phyloP scores from a whole-genome alignment of 2,113 vertebrate species.

The Strix aluco region DNA sequence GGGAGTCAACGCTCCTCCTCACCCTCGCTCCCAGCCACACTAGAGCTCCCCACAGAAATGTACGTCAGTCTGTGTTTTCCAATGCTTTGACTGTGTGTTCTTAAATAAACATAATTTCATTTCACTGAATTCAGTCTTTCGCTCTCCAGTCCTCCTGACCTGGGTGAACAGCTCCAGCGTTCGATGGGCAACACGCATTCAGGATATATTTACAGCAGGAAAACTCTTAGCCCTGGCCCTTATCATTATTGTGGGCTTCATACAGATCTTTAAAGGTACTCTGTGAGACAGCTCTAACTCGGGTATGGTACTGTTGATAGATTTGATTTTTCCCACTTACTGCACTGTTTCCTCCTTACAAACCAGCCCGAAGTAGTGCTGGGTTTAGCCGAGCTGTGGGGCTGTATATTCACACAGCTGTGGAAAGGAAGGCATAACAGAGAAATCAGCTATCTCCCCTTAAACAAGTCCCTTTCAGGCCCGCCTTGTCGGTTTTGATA shows the following conservation, averaged over 20 bases:
- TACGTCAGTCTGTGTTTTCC: background rate
- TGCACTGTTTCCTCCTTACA: background rate
- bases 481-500: background rate
- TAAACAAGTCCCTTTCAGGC: background rate
- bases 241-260: constrained; percentile 90
- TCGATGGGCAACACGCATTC: constrained; percentile 93
- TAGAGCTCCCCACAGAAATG: background rate
- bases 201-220: constrained; percentile 93
- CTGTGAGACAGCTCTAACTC: background rate
- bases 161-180: constrained; percentile 98
- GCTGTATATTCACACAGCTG: background rate
- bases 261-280: constrained; percentile 93
- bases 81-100: background rate
- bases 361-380: fast-evolving
- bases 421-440: background rate
- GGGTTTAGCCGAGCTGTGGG: background rate
- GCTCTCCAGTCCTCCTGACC: constrained; percentile 87
- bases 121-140: constrained; percentile 39
- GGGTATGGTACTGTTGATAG: background rate
- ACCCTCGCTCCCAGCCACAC: fast-evolving
- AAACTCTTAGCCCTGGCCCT: constrained; percentile 92
- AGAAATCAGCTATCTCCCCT: background rate
- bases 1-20: background rate
- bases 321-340: background rate
- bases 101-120: background rate